Evolutionary conservation across 2,797 vertebrate genomes (phyloP), one percentile per base, ranked within the genome.

Genomic region (Pampus argenteus): DNA sequence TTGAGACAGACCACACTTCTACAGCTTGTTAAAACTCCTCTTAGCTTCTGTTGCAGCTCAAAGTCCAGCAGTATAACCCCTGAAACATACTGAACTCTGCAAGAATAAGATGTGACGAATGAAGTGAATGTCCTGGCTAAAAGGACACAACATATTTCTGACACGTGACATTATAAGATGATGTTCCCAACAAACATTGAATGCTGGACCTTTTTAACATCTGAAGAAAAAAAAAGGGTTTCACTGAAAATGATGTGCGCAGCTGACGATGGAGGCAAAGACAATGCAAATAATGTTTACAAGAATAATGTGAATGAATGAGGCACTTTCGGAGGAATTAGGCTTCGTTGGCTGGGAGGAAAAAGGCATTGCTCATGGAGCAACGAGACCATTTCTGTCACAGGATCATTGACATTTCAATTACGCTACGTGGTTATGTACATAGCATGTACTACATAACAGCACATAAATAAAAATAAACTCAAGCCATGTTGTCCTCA

Each of bases 381-480:
- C 56, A 70, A 55, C 47, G 67, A 67, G 56, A 77, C 56, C 58
- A 62, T 56, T 78, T 72, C 49, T 65, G 66, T 68, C 82, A 67
- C 47, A 73, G 47, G 64, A 72, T 58, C 58, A 61, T 64, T 48
- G 67, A 76, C 71, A 75, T 90, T 92, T 93, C 79, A 91, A 88
- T 93, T 91, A 91, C 87, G 76, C 74, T 28, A 25, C 34, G 42
- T 75, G 34, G 77, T 83, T 78, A 68, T 87, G 83, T 81, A 86
- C 71, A 76, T 74, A 78, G 79, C 82, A 83, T 82, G 83, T 81
- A 81, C 89, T 54, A 89, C 88, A 88, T 76, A 90, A 83, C 82
- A 66, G 79, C 82, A 82, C 84, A 79, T 81, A 83, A 79, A 87
- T 88, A 84, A 81, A 86, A 86, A 86, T 74, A 88, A 92, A 89